Conservation (phyloP, 2,888 invertebrate genomes). For the Osmoderma eremita region DNA sequence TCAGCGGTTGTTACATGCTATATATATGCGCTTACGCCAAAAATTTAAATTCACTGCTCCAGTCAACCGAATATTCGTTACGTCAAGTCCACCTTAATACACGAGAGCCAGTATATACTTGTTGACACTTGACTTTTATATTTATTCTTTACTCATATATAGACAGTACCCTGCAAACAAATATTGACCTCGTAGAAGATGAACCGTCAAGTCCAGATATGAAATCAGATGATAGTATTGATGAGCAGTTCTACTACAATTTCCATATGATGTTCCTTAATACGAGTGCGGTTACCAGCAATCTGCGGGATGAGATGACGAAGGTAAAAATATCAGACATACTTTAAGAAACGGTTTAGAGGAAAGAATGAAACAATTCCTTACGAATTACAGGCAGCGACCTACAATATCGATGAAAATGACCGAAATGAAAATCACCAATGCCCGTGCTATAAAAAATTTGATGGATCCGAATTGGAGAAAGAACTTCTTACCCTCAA, state of each 20-base stretch:
- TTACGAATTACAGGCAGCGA: conserved; percentile 4
- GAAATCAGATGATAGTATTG: conserved; percentile 16
- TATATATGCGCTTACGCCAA: too few relatives aligned
- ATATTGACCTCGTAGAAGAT: neutral
- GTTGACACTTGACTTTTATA: neutral
- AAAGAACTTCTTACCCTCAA: conserved; percentile 27
- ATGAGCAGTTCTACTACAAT: conserved; percentile 25
- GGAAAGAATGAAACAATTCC: neutral
- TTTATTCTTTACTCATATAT: neutral
- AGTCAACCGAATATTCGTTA: too few relatives aligned
- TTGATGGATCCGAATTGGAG: conserved; percentile 30
- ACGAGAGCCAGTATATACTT: too few relatives aligned
- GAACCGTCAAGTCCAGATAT: neutral
- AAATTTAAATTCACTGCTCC: too few relatives aligned
- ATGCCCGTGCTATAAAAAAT: neutral
- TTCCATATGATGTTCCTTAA: conserved; percentile 25
- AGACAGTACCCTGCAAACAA: conserved; percentile 10
- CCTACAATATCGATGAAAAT: neutral
- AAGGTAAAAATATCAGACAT: conserved; percentile 28
- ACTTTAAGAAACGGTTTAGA: neutral
- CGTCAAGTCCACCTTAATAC: too few relatives aligned
- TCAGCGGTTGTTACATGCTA: too few relatives aligned
- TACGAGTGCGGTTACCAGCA: conserved; percentile 13
- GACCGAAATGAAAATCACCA: neutral
- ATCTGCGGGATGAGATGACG: conserved; percentile 33